These are phyloP conservation scores for Noctuana brunneofusca DNA, from an alignment of 2,888 invertebrate genomes.

Conservation along the genomic window DNA sequence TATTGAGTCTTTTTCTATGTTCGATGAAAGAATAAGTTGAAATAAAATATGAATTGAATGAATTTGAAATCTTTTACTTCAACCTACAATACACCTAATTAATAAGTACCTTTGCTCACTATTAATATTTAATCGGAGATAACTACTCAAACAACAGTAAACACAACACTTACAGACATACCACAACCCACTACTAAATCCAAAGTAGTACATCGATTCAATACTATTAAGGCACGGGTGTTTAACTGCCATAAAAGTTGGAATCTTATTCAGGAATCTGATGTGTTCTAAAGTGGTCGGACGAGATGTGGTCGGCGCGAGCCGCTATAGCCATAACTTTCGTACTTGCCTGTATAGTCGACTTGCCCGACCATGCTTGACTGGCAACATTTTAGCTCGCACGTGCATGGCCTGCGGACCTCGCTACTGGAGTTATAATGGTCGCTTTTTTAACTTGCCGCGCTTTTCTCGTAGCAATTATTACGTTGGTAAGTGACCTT, in stretches of 20 bases:
- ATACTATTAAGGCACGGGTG: slow-evolving; percentile 50
- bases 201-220: slow-evolving; percentile 34
- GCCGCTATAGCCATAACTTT: slow-evolving; percentile 38
- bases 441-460: slow-evolving; percentile 54
- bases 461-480: slow-evolving; percentile 51
- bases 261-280: slow-evolving; percentile 45
- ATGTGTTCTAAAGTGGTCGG: slow-evolving; percentile 62
- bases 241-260: slow-evolving; percentile 50
- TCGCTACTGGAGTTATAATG: slow-evolving; percentile 73
- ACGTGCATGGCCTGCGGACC: slow-evolving; percentile 68
- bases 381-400: slow-evolving; percentile 54
- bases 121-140: too few relatives aligned
- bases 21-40: slow-evolving; percentile 39
- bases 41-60: slow-evolving; percentile 58
- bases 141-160: slow-evolving; percentile 28
- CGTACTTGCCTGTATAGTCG: slow-evolving; percentile 22
- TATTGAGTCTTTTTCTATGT: slow-evolving; percentile 38
- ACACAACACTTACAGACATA: slow-evolving; percentile 12
- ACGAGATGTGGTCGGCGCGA: slow-evolving; percentile 55
- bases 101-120: too few relatives aligned
- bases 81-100: slow-evolving; percentile 35
- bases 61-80: slow-evolving; percentile 61
- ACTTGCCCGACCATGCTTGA: slow-evolving; percentile 48
- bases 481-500: slow-evolving; percentile 38
- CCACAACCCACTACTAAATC: background rate